Percentiles rank a stretch among this genome's conserved stretches.
Conservation (phyloP, 2,888 invertebrate genomes). For the Alentia gelatinosa region DNA sequence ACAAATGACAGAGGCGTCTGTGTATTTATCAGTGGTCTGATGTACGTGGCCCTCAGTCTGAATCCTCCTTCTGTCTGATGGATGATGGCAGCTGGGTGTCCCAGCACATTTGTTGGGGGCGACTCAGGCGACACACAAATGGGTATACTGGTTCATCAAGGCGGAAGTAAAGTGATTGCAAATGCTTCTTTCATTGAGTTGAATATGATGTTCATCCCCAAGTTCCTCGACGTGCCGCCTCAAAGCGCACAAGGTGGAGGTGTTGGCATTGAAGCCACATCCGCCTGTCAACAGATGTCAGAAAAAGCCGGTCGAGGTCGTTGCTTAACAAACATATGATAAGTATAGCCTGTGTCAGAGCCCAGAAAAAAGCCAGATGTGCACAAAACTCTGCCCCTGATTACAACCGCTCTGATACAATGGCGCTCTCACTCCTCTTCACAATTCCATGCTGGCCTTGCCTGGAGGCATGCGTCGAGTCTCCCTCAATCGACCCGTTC, state of each 20-base stretch:
- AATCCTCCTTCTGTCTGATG: not conserved
- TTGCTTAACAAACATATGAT: slow-evolving; percentile 45
- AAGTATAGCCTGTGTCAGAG: slow-evolving; percentile 6
- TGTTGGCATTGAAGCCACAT: not conserved
- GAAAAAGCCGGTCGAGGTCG: not conserved
- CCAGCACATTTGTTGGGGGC: not conserved
- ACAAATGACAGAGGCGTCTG: no score
- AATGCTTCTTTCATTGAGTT: not conserved
- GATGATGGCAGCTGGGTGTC: not conserved
- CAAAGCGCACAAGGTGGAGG: not conserved
- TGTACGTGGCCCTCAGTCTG: not conserved
- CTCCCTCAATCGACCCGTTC: slow-evolving; percentile 2
- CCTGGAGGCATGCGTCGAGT: slow-evolving; percentile 36
- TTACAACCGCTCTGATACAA: slow-evolving; percentile 24
- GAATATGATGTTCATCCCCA: not conserved
- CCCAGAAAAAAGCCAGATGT: slow-evolving; percentile 45
- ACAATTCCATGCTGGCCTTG: not conserved
- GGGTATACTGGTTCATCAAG: not conserved
- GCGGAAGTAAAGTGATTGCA: slow-evolving; percentile 24
- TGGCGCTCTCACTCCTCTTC: not conserved
- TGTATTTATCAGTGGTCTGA: no score
- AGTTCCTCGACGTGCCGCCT: not conserved
- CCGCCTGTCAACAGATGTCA: not conserved
- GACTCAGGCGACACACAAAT: not conserved
- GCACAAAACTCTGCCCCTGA: slow-evolving; percentile 22